Percentiles rank a stretch among this genome's conserved stretches.
These are phyloP conservation scores for Neomorphus geoffroyi DNA, from an alignment of 2,797 vertebrate genomes.

Conservation along the genomic window DNA sequence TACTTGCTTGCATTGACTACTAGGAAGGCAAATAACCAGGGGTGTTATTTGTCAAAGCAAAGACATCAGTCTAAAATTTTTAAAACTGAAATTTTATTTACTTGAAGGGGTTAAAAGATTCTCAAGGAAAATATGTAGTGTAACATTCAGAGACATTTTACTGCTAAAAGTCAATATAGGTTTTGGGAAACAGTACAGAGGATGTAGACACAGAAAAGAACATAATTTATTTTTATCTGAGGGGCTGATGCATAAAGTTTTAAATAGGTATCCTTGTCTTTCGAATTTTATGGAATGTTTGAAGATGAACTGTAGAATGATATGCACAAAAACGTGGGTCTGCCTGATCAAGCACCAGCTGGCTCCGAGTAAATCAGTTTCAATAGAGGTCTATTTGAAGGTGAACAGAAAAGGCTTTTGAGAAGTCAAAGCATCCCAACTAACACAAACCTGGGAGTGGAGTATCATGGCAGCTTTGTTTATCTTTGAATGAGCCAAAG, in stretches of 20 bases:
- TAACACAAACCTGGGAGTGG: not conserved
- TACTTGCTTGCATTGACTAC: not conserved
- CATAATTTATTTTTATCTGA: not conserved
- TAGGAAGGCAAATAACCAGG: not conserved
- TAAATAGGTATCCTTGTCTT: not conserved
- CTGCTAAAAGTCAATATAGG: not conserved
- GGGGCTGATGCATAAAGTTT: not conserved
- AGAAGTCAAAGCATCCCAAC: not conserved
- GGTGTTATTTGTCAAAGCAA: not conserved
- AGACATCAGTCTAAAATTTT: not conserved
- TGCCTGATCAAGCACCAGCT: not conserved
- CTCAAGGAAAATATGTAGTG: not conserved
- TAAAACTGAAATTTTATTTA: not conserved
- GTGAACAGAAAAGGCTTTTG: not conserved
- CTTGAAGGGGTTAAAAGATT: not conserved
- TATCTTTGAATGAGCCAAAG: not conserved
- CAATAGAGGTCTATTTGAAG: not conserved
- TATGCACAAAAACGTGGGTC: not conserved
- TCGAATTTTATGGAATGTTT: not conserved
- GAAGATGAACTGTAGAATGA: not conserved
- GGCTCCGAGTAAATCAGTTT: not conserved
- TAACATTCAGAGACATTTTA: not conserved
- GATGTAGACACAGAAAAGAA: not conserved
- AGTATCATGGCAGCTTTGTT: not conserved
- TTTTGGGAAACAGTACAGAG: not conserved